Conservation (phyloP, 2,888 invertebrate genomes). For the Leucoptera coffeella region DNA sequence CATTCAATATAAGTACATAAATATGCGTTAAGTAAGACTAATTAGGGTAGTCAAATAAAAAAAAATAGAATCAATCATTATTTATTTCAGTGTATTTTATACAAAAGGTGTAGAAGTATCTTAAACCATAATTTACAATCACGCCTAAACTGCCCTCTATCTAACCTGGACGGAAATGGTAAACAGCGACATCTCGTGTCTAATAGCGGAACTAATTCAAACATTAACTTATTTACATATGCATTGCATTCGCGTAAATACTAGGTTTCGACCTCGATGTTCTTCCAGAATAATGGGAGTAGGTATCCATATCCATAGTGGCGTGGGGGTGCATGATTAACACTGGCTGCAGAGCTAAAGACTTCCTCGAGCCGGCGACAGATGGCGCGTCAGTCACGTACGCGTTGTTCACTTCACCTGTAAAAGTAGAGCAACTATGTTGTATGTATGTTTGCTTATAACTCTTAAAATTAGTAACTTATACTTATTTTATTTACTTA, state of each 20-base stretch:
- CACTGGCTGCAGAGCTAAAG: slow-evolving; percentile 81
- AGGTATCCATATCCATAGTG: slow-evolving; percentile 63
- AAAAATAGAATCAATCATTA: no score
- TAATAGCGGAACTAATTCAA: slow-evolving; percentile 1
- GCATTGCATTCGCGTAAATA: slow-evolving; percentile 61
- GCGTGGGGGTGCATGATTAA: slow-evolving; percentile 68
- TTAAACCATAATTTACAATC: no score
- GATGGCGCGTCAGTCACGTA: slow-evolving; percentile 83
- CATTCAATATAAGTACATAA: no score
- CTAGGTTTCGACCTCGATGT: slow-evolving; percentile 59
- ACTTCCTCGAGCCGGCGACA: slow-evolving; percentile 78
- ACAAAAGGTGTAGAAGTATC: no score
- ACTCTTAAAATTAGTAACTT: no score
- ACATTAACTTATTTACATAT: slow-evolving; percentile 43
- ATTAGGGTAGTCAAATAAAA: no score
- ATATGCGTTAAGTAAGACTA: no score
- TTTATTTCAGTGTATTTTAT: no score
- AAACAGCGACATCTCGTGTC: neutral
- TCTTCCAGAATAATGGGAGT: slow-evolving; percentile 73
- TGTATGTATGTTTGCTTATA: neutral
- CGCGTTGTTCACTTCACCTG: slow-evolving; percentile 85
- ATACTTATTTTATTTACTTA: no score
- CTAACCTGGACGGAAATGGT: no score
- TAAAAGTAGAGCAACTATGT: slow-evolving; percentile 9
- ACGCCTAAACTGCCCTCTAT: no score